Evolutionary conservation across 2,113 vertebrate genomes (phyloP).

Genomic region (Tetrax tetrax): DNA sequence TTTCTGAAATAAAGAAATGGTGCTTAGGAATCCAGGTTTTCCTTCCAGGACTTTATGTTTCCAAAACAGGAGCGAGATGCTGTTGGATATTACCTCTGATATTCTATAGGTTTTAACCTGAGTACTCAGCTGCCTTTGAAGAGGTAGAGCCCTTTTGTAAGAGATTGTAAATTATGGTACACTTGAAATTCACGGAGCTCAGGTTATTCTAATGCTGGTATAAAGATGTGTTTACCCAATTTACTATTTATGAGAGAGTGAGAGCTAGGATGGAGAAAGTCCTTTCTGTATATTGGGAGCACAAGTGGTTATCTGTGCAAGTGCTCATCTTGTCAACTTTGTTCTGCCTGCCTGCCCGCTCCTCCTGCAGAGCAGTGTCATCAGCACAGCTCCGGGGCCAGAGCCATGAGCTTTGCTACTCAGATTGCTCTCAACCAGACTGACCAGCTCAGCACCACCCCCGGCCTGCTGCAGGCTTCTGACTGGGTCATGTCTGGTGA

Average conservation of each 20-base stretch:
- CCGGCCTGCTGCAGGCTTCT: neutral
- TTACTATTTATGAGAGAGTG: neutral
- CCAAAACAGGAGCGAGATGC: neutral
- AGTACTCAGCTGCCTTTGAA: neutral
- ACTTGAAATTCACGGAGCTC: too few relatives aligned
- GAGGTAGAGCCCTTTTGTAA: neutral
- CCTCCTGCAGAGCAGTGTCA: neutral
- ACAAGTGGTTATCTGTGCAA: neutral
- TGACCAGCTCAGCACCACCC: neutral
- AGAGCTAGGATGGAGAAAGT: neutral
- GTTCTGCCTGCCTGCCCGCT: neutral
- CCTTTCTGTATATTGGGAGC: neutral
- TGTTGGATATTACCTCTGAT: neutral
- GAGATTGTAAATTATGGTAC: too few relatives aligned
- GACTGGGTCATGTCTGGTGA: neutral
- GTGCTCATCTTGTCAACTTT: neutral
- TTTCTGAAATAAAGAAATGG: neutral
- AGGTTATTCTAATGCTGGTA: neutral
- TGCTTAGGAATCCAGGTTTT: neutral
- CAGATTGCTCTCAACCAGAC: accelerated
- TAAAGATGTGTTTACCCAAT: neutral
- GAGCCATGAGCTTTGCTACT: neutral
- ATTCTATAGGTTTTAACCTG: neutral
- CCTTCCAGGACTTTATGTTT: neutral
- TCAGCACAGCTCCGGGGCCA: neutral